These are phyloP conservation scores for Falco concolor DNA, from an alignment of 2,797 vertebrate species.

Conservation along the genomic window DNA sequence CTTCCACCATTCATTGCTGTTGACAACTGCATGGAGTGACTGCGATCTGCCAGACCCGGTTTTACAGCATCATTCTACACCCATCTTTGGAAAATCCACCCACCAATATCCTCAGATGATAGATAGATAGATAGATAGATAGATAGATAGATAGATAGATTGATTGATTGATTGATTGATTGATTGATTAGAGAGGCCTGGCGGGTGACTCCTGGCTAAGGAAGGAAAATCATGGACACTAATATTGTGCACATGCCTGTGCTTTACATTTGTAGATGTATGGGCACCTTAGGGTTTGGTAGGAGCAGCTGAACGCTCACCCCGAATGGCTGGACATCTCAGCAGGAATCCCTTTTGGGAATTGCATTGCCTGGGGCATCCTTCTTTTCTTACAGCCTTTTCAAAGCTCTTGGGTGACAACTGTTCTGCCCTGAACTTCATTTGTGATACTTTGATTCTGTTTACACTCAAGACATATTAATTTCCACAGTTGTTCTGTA, in stretches of 20 bases:
- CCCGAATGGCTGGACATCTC: accelerated
- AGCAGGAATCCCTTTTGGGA: background rate
- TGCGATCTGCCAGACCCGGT: background rate
- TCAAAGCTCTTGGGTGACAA: background rate
- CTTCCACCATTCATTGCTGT: background rate
- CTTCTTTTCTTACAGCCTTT: background rate
- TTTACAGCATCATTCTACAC: background rate
- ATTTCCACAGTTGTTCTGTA: background rate
- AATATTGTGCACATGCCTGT: accelerated
- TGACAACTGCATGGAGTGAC: background rate
- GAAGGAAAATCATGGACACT: background rate
- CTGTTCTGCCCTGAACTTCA: background rate
- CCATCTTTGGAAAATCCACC: background rate
- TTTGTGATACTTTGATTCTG: background rate
- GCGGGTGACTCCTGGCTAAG: background rate
- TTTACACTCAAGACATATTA: background rate
- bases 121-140: no score
- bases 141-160: no score
- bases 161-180: no score
- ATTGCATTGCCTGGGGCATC: background rate
- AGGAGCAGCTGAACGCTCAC: background rate
- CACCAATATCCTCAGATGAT: background rate
- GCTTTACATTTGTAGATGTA: background rate
- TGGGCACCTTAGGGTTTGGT: background rate
- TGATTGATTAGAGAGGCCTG: background rate